phyloP scores from a whole-genome alignment of 2,888 invertebrate species.

The Sarcophaga caerulescens region DNA sequence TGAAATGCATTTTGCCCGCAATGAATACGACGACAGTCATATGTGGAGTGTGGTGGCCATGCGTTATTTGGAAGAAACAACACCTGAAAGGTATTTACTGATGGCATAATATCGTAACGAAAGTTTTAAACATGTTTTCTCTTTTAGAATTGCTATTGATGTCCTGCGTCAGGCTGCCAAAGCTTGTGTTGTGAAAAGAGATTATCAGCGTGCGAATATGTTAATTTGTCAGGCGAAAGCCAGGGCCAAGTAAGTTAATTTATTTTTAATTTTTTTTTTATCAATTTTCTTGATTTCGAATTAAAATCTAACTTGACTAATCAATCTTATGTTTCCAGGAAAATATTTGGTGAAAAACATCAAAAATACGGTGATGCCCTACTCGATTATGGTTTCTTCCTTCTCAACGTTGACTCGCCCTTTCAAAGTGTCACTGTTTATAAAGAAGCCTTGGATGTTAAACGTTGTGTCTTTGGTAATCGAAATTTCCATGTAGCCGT shows the following conservation, averaged over 20 bases:
- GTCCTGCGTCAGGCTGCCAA: slow-evolving; percentile 93
- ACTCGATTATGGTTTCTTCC: slow-evolving; percentile 94
- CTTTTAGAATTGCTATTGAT: slow-evolving; percentile 87
- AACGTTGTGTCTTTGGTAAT: slow-evolving; percentile 90
- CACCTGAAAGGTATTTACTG: slow-evolving; percentile 83
- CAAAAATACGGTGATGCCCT: slow-evolving; percentile 92
- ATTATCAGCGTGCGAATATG: slow-evolving; percentile 90
- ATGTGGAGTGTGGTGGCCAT: slow-evolving; percentile 91
- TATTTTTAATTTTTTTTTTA: not conserved
- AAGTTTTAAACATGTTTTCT: slow-evolving; percentile 18
- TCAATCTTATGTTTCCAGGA: slow-evolving; percentile 68
- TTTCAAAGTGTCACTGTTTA: slow-evolving; percentile 92
- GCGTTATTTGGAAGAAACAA: slow-evolving; percentile 84
- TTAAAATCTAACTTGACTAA: too few species aligned
- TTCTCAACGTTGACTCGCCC: slow-evolving; percentile 93
- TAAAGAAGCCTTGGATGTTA: slow-evolving; percentile 88
- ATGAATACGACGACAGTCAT: slow-evolving; percentile 91
- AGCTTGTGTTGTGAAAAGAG: slow-evolving; percentile 93
- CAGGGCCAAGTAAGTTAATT: slow-evolving; percentile 76
- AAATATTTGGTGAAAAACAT: slow-evolving; percentile 85
- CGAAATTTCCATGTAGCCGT: slow-evolving; percentile 93
- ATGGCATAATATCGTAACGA: not conserved
- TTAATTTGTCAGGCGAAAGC: slow-evolving; percentile 91
- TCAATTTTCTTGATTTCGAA: slow-evolving; percentile 9
- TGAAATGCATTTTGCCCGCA: slow-evolving; percentile 90